Evolutionary conservation across 2,888 invertebrate species (phyloP), one percentile per base, ranked within the genome.

Genomic region (Julus scandinavius): DNA sequence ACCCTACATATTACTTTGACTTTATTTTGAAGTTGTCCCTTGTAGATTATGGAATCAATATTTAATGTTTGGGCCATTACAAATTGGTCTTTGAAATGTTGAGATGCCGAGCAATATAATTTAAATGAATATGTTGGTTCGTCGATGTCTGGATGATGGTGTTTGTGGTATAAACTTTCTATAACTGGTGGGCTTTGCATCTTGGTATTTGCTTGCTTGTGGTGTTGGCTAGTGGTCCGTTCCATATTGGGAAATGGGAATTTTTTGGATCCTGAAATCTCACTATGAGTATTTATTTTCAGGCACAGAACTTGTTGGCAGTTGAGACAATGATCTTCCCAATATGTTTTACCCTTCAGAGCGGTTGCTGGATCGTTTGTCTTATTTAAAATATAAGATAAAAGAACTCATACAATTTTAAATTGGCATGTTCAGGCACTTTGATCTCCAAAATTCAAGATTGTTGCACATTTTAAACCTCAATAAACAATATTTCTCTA

Each of bases 241-340:
- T 45, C 5, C 1, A 45, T 29, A 29, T 29, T 9, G 29, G n/a
- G 2, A n/a, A 2, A 29, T 29, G 1, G 72, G 72, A 6, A 29
- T 20, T 29, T 20, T 72, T 72, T 20, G 5, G 11, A 29, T 29
- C 9, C 5, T 72, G 72, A 63, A 63, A 63, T 63, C 20, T 63
- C 20, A 20, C n/a, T 20, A 20, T 5, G 9, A 20, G 20, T 72
- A 11, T 72, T 29, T 72, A 72, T 72, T 72, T 72, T 72, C 72
- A 72, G 72, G 72, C 72, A 72, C 72, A 29, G 72, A 72, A 29
- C 72, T 72, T 72, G 29, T 72, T 20, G 72, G 72, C 20, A 72
- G 20, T 72, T 72, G 29, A 72, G 29, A 20, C 63, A 20, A 15
- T 20, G 5, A 2, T 29, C 72, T 6, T 29, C 11, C 72, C 11